Evolutionary conservation across 2,797 vertebrate species (phyloP), one percentile per base, ranked within the genome.

Genomic region (Thripadectes ignobilis): DNA sequence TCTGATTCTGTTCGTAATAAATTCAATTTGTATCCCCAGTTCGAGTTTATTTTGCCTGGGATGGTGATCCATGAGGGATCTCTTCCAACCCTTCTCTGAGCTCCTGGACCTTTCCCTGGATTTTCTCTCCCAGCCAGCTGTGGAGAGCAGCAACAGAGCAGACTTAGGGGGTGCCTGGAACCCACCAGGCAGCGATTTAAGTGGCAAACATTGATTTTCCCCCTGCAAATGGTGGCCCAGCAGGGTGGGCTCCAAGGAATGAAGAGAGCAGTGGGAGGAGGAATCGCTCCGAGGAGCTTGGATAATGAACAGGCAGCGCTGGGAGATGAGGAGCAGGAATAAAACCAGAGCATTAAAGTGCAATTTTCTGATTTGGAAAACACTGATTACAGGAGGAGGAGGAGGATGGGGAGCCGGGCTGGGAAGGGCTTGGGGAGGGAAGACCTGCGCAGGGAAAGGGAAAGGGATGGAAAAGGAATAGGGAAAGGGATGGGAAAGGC

Each of bases 351-450:
- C 57, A 4, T n/a, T 43, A 51, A 43, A 0, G 39, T 23, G 79
- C 26, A 88, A 65, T 82, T 95, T 85, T 63, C 69, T 7, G 57
- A 91, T 93, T 88, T 68, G 75, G 49, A 38, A 51, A 68, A 24
- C 27, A 13, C 34, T 9, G 69, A 61, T 80, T 72, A 38, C 65
- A 58, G 0, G 10, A 38, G 73, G 22, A 16, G 0, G 38, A 52
- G 62, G n/a, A 52, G 62, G 22, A 16, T 5, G 19, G 29, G 43
- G 41, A 51, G 14, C 0, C 0, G 39, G 14, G 16, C 16, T 51
- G 3, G 24, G 62, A 66, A 43, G 41, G 41, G 41, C 10, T 21
- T 21, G 45, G 22, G 48, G 24, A 26, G 48, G 48, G 12, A 24
- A 12, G 48, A 41, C 15, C 14, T 41, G 39, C 14, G 39, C 39